Base-by-base conservation (phyloP, 2,113 vertebrate species). In the Eubucco bourcierii region DNA sequence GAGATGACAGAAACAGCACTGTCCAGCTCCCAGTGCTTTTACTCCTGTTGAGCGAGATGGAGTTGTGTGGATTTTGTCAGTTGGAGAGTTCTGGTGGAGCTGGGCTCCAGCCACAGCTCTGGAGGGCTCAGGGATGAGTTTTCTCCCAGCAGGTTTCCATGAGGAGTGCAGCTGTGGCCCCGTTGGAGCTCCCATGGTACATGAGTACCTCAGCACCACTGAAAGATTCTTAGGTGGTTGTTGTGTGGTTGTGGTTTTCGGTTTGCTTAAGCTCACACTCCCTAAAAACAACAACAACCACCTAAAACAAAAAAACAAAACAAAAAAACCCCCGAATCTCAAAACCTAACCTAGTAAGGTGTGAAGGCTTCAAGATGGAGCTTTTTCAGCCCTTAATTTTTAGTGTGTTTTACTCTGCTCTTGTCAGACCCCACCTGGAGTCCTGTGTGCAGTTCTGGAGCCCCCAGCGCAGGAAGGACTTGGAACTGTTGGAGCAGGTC, bases 121-220 rank as follows among this genome's bases (percentile, higher is more conserved):
- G 2, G 29, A n/a, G 74, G 33, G 66, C 0, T 61, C 44, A 2
- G 10, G 82, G 83, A 17, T 2, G 61, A 52, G 31, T n/a, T 76
- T 74, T 29, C 16, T 68, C 67, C 33, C n/a, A 14, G 66, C 23
- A 21, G 15, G 70, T 66, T 61, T 70, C 68, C 68, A 7, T 3
- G 2, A 44, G 68, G 59, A 72, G 47, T 3, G 59, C 33, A 73
- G 64, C 87, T 10, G 10, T 10, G 59, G 72, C 67, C 31, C 1
- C 65, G 8, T 28, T 1, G 1, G n/a, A 34, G 23, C 33, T 64
- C 33, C 79, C 41, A 4, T 29, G 55, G 80, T 31, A 28, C 15
- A 10, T 0, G 34, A 34, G 31, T 1, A 4, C 44, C 29, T 39
- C 47, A 39, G 72, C 53, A 7, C 33, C 23, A 0, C 77, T 4